Conservation (phyloP, 2,797 vertebrate genomes). For the Macrochelys suwanniensis region DNA sequence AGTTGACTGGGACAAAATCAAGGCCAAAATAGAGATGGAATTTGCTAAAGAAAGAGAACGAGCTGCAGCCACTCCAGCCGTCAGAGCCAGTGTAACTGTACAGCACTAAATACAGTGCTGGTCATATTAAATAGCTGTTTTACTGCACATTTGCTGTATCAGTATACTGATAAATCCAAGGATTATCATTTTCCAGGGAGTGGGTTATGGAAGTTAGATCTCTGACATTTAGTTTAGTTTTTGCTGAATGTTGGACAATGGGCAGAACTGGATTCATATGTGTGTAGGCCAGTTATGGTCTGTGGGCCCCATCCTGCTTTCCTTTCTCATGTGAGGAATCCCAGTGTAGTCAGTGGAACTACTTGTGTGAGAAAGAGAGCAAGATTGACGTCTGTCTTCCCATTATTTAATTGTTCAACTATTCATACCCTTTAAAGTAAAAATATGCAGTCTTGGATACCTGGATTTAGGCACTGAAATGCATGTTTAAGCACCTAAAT, state of each 20-base stretch:
- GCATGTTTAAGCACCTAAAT: neutral
- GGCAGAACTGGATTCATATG: neutral
- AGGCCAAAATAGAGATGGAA: conserved; percentile 97
- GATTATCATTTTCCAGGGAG: neutral
- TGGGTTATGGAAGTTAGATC: neutral
- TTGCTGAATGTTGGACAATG: neutral
- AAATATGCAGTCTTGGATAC: neutral
- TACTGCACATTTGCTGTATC: neutral
- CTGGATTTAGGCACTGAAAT: neutral
- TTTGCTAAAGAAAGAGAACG: conserved; percentile 90
- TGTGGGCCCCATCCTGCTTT: neutral
- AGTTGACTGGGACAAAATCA: conserved; percentile 97
- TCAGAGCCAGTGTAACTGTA: conserved; percentile 80
- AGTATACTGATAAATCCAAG: neutral
- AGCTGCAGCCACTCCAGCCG: conserved; percentile 71
- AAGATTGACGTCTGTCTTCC: neutral
- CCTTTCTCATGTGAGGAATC: neutral
- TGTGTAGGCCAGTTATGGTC: neutral
- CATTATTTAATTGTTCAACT: neutral
- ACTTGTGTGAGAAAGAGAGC: neutral
- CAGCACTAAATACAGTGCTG: conserved; percentile 74
- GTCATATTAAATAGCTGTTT: neutral
- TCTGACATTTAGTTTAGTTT: neutral
- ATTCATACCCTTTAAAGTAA: neutral
- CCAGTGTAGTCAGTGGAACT: neutral